Conservation (phyloP, 1,140 invertebrate genomes). For the Tribolium madens region DNA sequence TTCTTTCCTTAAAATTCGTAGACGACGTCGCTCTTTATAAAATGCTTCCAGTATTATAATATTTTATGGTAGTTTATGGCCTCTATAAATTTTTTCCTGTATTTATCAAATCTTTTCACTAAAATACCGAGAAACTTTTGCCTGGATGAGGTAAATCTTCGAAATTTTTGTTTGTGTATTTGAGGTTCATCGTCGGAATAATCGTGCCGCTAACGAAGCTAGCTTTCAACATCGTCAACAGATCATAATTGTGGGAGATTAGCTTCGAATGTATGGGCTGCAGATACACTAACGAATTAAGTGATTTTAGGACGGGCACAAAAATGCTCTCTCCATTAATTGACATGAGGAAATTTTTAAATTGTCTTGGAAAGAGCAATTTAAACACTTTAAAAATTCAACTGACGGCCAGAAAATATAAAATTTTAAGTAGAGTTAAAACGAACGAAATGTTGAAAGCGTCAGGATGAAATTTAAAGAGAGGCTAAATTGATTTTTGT, state of each 20-base stretch:
- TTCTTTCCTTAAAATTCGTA: background rate
- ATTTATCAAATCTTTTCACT: conserved; percentile 20
- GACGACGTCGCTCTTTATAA: conserved; percentile 1
- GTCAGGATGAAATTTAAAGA: no score
- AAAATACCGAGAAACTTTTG: background rate
- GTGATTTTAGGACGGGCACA: background rate
- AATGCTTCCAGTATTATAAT: conserved; percentile 20
- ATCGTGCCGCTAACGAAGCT: background rate
- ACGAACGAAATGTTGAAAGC: no score
- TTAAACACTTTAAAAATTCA: background rate
- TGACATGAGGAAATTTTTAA: background rate
- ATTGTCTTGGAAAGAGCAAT: background rate
- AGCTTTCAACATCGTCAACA: conserved; percentile 15
- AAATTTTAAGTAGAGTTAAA: background rate
- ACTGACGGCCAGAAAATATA: background rate
- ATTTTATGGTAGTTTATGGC: conserved; percentile 11
- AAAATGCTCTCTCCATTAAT: background rate
- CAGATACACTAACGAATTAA: conserved; percentile 7
- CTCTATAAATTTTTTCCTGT: conserved; percentile 1
- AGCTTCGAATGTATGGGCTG: background rate
- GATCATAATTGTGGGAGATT: conserved; percentile 12
- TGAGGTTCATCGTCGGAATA: background rate
- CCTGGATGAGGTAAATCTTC: background rate
- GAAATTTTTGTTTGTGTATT: background rate
- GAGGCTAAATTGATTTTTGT: no score